phyloP scores from a whole-genome alignment of 2,797 vertebrate species.

The Trachurus trachurus region DNA sequence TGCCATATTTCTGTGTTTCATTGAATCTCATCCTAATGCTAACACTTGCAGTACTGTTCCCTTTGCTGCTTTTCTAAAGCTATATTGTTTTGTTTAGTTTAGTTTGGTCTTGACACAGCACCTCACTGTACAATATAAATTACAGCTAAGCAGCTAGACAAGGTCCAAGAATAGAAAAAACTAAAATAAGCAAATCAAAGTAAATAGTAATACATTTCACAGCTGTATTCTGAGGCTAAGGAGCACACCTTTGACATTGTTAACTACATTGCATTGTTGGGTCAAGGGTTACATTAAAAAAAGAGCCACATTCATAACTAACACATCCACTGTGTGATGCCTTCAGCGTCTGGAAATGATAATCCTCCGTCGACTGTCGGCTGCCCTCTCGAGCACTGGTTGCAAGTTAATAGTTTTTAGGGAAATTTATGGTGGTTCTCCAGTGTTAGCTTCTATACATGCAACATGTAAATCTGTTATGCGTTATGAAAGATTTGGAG shows the following conservation, averaged over 20 bases:
- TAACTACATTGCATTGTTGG: background rate
- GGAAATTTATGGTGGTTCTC: background rate
- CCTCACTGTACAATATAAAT: too few species aligned
- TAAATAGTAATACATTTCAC: too few species aligned
- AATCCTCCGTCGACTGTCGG: background rate
- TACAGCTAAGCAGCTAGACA: too few species aligned
- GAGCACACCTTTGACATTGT: background rate
- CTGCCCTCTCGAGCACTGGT: background rate
- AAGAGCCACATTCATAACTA: too few species aligned
- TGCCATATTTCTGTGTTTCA: too few species aligned
- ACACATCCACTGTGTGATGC: background rate
- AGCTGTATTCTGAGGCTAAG: background rate
- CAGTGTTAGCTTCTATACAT: conserved; percentile 4
- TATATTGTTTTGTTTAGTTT: too few species aligned
- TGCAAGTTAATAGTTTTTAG: background rate
- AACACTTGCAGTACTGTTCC: too few species aligned
- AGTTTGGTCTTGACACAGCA: too few species aligned
- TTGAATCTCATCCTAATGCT: too few species aligned
- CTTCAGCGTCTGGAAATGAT: background rate
- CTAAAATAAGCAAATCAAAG: too few species aligned
- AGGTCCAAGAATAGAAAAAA: too few species aligned
- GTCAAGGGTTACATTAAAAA: background rate
- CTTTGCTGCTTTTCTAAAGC: too few species aligned
- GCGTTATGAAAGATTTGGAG: background rate
- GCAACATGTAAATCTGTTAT: conserved; percentile 2